Conservation (phyloP, 2,113 vertebrate species). For the Aramus guarauna region DNA sequence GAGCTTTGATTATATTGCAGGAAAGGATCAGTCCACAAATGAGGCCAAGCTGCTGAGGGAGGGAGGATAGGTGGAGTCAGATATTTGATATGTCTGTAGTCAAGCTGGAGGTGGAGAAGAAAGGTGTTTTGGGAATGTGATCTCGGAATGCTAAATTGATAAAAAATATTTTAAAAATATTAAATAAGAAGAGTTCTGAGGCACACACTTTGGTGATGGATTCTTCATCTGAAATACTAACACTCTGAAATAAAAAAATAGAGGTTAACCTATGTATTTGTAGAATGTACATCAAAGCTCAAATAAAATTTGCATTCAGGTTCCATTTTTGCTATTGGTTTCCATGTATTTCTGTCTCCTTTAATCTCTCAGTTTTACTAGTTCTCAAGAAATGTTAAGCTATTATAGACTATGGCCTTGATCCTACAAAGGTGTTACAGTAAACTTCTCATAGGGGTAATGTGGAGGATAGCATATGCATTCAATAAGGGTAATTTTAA, state of each 20-base stretch:
- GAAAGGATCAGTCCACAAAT: slow-evolving; percentile 22
- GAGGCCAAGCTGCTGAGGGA: slow-evolving; percentile 10
- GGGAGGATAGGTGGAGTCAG: not conserved
- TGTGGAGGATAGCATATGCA: not conserved
- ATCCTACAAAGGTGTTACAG: not conserved
- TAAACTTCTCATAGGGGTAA: not conserved
- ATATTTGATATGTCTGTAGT: not conserved
- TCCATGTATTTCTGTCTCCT: not conserved
- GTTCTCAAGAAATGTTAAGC: not conserved
- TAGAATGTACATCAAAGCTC: not conserved
- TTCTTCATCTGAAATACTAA: not conserved
- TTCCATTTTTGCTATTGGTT: not conserved
- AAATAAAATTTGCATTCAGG: not conserved
- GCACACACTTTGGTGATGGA: not conserved
- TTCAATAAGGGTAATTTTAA: not conserved
- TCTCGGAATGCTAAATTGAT: not conserved
- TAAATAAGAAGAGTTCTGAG: not conserved
- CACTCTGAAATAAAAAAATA: not conserved
- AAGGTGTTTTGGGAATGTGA: not conserved
- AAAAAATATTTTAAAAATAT: not conserved
- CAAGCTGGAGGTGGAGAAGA: not conserved
- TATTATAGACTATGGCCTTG: not conserved
- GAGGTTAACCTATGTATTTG: not conserved
- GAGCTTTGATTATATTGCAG: not conserved
- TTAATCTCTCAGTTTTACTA: not conserved